Evolutionary conservation across 2,888 invertebrate species (phyloP).

Genomic region (Escarpia spicata): DNA sequence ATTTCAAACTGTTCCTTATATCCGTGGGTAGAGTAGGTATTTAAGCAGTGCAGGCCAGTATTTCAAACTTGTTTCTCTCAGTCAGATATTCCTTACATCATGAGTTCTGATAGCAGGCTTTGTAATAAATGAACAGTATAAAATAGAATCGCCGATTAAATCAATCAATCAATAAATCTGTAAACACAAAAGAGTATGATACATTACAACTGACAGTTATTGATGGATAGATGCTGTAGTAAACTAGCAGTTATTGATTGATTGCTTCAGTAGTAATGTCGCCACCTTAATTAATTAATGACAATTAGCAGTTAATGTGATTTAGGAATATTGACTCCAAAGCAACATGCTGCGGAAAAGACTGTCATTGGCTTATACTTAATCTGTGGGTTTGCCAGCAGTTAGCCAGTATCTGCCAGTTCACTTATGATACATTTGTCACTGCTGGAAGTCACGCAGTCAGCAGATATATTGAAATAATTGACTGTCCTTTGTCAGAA

Average conservation of each 20-base stretch:
- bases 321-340: background rate
- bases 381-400: background rate
- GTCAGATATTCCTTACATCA: too few species aligned
- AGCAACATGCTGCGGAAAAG: background rate
- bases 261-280: background rate
- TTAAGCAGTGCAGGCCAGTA: too few species aligned
- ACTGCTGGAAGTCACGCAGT: background rate
- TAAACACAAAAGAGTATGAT: too few species aligned
- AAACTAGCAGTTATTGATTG: background rate
- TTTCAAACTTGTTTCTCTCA: too few species aligned
- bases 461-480: too few species aligned
- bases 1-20: too few species aligned
- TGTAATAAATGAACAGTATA: too few species aligned
- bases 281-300: background rate
- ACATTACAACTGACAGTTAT: background rate
- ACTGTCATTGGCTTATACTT: background rate
- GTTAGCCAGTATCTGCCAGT: background rate
- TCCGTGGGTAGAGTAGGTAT: too few species aligned
- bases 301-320: background rate
- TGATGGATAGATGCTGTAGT: background rate
- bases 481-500: too few species aligned
- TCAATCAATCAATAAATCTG: too few species aligned
- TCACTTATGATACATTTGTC: background rate
- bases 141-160: too few species aligned
- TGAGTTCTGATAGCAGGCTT: too few species aligned